Evolutionary conservation across 2,113 vertebrate species (phyloP), one percentile per base, ranked within the genome.

Genomic region (Albula goreensis): DNA sequence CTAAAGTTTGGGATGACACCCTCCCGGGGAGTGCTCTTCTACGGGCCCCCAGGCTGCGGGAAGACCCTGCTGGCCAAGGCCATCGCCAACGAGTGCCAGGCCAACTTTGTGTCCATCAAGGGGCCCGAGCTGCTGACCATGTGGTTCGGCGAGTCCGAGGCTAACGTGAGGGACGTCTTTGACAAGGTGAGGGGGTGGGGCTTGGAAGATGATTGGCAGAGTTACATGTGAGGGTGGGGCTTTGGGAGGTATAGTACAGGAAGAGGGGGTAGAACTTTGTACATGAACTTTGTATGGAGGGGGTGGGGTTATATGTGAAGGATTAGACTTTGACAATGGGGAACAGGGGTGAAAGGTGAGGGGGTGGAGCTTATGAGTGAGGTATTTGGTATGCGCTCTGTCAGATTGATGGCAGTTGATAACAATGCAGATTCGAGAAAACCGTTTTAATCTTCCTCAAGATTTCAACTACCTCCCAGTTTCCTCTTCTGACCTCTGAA

Each of bases 71-170:
- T 93, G 50, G 92, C 92, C n/a, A 93, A 93, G 80, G 92, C 92
- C 51, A 93, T 93, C 7, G 92, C 92, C 86, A 91, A 90, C 0
- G 92, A 92, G 85, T 93, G 92, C 80, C 91, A 93, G 87, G 92
- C 92, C 50, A 93, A 93, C 89, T 93, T 93, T 63, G 89, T 93
- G 74, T 93, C 92, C 84, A 92, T 93, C 70, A 93, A 93, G 85
- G 92, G 92, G 0, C 92, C 92, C 3, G 92, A 92, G 82, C 84
- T 92, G 53, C 92, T 92, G 53, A 92, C 92, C 80, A 92, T 92
- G 92, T 92, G 92, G 92, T 92, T 92, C 48, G 92, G 92, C 10
- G 92, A 92, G 88, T 92, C 92, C 0, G 92, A 92, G 83, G 92
- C 92, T 80, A 92, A 92, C 8, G 91, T 92, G 7, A 83, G 92